Evolutionary conservation across 2,113 vertebrate species (phyloP).

Genomic region (Pelvicachromis taeniatus): DNA sequence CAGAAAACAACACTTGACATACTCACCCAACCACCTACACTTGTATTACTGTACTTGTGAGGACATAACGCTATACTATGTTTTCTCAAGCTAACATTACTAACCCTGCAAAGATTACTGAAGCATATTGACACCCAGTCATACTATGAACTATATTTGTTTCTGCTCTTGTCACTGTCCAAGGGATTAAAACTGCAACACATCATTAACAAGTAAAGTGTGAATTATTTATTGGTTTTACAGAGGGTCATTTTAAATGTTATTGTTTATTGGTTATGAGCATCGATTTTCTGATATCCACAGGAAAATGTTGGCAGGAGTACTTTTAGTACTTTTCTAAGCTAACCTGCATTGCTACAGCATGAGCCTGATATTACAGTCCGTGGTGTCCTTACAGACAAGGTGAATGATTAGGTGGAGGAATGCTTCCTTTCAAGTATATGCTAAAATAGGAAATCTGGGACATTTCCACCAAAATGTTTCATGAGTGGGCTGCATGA

Average conservation of each 20-base stretch:
- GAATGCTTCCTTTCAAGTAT: background rate
- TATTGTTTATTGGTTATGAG: background rate
- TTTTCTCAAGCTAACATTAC: background rate
- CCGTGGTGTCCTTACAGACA: background rate
- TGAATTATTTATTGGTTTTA: background rate
- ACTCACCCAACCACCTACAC: constrained; percentile 40
- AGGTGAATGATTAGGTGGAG: background rate
- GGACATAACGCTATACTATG: background rate
- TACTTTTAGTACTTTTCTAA: background rate
- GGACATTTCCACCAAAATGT: background rate
- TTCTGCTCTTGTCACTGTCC: background rate
- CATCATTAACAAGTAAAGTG: background rate
- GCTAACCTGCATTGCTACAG: background rate
- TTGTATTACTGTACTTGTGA: constrained; percentile 55
- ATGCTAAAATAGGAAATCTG: background rate
- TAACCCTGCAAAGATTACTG: background rate
- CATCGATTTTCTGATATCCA: background rate
- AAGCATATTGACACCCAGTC: background rate
- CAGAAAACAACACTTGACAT: constrained; percentile 51
- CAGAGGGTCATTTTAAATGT: background rate
- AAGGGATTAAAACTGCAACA: background rate
- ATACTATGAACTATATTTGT: background rate
- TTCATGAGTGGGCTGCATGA: background rate
- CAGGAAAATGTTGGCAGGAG: background rate
- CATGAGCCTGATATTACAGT: background rate